phyloP scores from a whole-genome alignment of 2,113 vertebrate genomes.

The Isichthys henryi region DNA sequence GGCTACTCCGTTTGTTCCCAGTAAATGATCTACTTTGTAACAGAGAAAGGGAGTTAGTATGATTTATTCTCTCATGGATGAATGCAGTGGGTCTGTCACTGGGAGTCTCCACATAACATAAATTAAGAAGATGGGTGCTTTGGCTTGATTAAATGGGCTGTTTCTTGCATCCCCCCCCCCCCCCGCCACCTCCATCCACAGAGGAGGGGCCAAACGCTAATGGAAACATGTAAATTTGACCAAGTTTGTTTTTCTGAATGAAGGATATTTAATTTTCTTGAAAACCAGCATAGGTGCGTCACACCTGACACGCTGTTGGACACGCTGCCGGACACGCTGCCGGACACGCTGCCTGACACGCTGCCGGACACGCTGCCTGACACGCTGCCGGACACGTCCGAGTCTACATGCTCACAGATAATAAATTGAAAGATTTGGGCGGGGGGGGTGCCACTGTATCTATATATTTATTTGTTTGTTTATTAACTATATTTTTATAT shows the following conservation, averaged over 20 bases:
- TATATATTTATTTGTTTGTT: neutral
- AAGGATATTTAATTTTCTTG: neutral
- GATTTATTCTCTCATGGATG: neutral
- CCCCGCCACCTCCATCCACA: conserved; percentile 6
- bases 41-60: conserved; percentile 7
- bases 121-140: conserved; percentile 12
- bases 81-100: neutral
- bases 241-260: conserved; percentile 13
- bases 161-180: neutral
- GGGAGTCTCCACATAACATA: neutral
- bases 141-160: conserved; percentile 10
- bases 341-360: too few relatives aligned
- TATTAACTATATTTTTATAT: neutral
- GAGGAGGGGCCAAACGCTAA: neutral
- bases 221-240: conserved; percentile 3
- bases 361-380: too few relatives aligned
- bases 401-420: neutral
- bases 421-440: neutral
- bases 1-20: neutral
- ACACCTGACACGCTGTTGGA: too few relatives aligned
- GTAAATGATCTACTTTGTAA: conserved; percentile 12
- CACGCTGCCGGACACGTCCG: neutral
- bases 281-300: conserved; percentile 11
- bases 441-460: neutral
- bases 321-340: too few relatives aligned